Base-by-base conservation (phyloP, 2,113 vertebrate species). In the Gnathonemus echidnorhynchus region DNA sequence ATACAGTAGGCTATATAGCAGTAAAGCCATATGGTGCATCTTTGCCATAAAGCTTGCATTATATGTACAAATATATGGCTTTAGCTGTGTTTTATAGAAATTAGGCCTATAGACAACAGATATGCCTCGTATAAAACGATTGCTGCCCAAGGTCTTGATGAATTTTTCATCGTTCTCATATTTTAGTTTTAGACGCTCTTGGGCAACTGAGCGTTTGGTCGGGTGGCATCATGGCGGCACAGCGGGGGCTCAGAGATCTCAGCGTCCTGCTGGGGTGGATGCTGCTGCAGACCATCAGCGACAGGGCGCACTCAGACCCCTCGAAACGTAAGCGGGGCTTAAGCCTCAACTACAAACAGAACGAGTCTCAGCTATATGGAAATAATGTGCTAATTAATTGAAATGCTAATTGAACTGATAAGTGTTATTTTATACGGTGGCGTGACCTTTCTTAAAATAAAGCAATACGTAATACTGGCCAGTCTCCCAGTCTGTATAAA, bases 241-340 rank as follows among this genome's bases (percentile, higher is more conserved):
- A 94, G 91, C 94, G 93, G 94, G 94, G 93, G 91, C 90, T 94
- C 91, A 94, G 94, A 92, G 89, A 93, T 87, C 83, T 93, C 90
- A 49, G 92, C 88, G 92, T 92, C 48, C 89, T 95, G 83, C 92
- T 95, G 89, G 93, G 94, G 90, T 95, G 94, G n/a, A 89, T 95
- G 89, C 91, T 96, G 80, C 94, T 96, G 90, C 93, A 96, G 85
- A 92, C 95, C 92, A 93, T 95, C 91, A 90, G 95, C 92, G 94
- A 95, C 91, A 95, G 94, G 92, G 92, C 93, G 92, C 95, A 93
- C 95, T 92, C 95, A 89, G 96, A 96, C 89, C 95, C 96, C 94
- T 92, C 94, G 70, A 97, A 96, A 95, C 92, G 96, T 97, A 95
- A 96, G 97, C 96, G 90, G 90, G 56, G 92, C 90, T 19, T 21